A percentile compares a stretch with the other conserved stretches of the same genome.
phyloP scores from a whole-genome alignment of 2,113 vertebrate species.

The Asarcornis scutulata region DNA sequence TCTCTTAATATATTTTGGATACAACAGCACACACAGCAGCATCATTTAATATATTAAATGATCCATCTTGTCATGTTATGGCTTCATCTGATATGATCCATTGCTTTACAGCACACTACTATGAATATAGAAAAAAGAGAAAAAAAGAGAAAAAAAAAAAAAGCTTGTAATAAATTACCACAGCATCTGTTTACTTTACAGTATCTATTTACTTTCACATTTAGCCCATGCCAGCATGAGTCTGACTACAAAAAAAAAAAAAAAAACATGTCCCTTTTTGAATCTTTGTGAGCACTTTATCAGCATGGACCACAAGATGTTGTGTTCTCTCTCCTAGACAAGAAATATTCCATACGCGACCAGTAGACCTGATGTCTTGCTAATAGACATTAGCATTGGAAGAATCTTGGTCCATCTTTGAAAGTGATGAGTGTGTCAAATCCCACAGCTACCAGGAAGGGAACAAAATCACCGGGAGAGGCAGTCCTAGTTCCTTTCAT shows the following conservation, averaged over 20 bases:
- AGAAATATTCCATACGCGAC: background rate
- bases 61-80: slow-evolving; percentile 45
- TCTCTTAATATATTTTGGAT: slow-evolving; percentile 23
- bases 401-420: background rate
- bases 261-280: background rate
- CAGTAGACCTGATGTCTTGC: background rate
- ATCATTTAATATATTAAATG: slow-evolving; percentile 64
- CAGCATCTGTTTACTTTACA: slow-evolving; percentile 15
- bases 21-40: slow-evolving; percentile 19
- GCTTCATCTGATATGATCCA: slow-evolving; percentile 60
- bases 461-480: background rate
- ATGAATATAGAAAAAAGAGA: background rate
- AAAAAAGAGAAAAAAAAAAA: background rate
- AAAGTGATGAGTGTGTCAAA: background rate
- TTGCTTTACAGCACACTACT: slow-evolving; percentile 27
- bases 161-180: slow-evolving; percentile 47
- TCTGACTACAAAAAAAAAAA: background rate
- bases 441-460: background rate
- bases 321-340: background rate
- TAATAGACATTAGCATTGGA: background rate
- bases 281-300: background rate
- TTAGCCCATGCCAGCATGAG: background rate
- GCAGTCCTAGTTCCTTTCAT: background rate
- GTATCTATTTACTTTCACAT: background rate
- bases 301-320: background rate